Conservation (phyloP, 2,888 invertebrate species). For the Syrista parreyssii region DNA sequence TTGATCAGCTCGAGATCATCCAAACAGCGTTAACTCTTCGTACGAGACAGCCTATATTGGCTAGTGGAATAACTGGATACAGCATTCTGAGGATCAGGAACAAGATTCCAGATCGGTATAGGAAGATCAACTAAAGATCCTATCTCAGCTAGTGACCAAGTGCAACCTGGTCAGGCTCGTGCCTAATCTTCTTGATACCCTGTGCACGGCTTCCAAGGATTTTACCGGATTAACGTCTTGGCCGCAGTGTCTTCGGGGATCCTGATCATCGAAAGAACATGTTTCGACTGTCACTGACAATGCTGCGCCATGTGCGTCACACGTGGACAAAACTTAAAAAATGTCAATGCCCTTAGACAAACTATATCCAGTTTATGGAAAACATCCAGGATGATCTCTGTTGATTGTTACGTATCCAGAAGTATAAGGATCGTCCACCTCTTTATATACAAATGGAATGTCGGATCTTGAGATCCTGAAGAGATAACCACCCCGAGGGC, state of each 20-base stretch:
- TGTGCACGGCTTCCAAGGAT: slow-evolving; percentile 37
- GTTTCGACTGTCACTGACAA: neutral
- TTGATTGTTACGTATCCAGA: neutral
- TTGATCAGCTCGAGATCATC: neutral
- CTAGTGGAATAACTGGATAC: neutral
- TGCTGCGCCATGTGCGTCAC: neutral
- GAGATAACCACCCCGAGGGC: slow-evolving; percentile 54
- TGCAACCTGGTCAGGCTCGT: neutral
- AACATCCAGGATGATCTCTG: neutral
- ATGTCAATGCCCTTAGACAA: neutral
- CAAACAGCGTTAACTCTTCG: neutral
- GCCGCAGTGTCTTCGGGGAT: neutral
- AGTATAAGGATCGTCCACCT: neutral
- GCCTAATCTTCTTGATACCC: slow-evolving; percentile 46
- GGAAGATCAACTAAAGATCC: neutral
- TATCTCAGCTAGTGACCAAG: neutral
- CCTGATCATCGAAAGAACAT: neutral
- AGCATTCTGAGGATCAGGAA: neutral
- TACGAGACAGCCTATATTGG: neutral
- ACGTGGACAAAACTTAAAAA: neutral
- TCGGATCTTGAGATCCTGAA: slow-evolving; percentile 40
- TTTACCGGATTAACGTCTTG: slow-evolving; percentile 37
- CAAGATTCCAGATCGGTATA: neutral
- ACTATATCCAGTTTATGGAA: neutral
- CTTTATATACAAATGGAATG: slow-evolving; percentile 25